These are phyloP conservation scores for Darevskia nairensis DNA, from an alignment of 2,797 vertebrate species.

Conservation along the genomic window DNA sequence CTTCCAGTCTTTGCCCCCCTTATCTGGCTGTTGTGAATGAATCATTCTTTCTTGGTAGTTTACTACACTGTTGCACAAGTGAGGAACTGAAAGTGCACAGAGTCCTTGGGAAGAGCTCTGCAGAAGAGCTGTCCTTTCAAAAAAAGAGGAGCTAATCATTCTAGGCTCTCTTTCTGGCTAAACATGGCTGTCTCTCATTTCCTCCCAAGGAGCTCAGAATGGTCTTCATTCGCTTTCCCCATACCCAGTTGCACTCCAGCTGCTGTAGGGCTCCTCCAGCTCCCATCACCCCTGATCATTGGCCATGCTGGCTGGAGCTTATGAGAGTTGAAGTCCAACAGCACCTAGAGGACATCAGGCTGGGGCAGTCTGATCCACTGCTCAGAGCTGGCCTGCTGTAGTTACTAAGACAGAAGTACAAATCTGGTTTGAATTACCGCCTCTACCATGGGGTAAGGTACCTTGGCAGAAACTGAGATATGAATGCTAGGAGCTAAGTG, in stretches of 20 bases:
- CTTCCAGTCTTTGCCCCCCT: not conserved
- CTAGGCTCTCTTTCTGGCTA: not conserved
- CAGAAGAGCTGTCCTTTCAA: not conserved
- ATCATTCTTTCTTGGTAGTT: not conserved
- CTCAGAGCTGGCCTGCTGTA: not conserved
- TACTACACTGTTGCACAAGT: not conserved
- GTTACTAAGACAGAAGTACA: not conserved
- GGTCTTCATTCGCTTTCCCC: not conserved
- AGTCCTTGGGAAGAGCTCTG: not conserved
- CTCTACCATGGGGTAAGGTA: not conserved
- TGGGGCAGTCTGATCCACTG: not conserved
- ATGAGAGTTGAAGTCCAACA: not conserved
- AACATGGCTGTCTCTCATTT: not conserved
- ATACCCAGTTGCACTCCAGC: not conserved
- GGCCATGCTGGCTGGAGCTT: not conserved
- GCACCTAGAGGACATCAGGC: not conserved
- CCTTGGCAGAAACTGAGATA: too few species aligned
- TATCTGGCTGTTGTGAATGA: not conserved
- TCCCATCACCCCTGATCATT: not conserved
- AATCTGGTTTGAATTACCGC: not conserved
- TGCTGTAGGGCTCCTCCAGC: not conserved
- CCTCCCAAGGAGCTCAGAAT: not conserved
- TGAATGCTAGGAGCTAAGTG: too few species aligned
- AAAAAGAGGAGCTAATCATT: not conserved
- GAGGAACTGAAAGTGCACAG: slow-evolving; percentile 19